A percentile compares a stretch with the other conserved stretches of the same genome.
phyloP scores from a whole-genome alignment of 2,797 vertebrate species.

The Trachurus trachurus region DNA sequence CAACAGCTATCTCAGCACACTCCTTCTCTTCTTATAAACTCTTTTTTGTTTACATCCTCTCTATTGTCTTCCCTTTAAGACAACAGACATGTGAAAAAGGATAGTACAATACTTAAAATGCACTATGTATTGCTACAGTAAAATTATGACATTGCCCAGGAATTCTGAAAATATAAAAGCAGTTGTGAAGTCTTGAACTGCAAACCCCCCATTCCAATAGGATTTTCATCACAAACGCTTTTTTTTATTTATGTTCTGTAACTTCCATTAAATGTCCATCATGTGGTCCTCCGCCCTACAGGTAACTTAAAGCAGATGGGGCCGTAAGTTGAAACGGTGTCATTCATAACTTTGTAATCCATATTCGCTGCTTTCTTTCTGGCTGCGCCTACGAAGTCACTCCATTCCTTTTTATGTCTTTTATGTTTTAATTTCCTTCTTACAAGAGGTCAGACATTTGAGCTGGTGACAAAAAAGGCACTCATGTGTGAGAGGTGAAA shows the following conservation, averaged over 20 bases:
- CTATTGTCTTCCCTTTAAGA: conserved; percentile 29
- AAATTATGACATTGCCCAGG: background rate
- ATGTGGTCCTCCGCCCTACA: conserved; percentile 30
- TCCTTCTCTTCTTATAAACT: conserved; percentile 33
- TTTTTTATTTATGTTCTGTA: conserved; percentile 40
- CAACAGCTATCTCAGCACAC: conserved; percentile 58
- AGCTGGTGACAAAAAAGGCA: conserved; percentile 27
- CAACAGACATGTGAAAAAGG: conserved; percentile 6
- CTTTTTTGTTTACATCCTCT: conserved; percentile 9
- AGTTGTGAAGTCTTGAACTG: background rate
- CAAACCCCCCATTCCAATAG: background rate
- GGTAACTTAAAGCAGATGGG: conserved; percentile 45
- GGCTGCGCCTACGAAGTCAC: conserved; percentile 20
- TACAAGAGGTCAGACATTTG: conserved; percentile 17
- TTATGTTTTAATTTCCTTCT: conserved; percentile 24
- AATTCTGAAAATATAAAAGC: background rate
- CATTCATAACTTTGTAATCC: conserved; percentile 21
- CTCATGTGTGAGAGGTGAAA: background rate
- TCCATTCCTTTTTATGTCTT: conserved; percentile 10
- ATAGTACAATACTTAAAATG: background rate
- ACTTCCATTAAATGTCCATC: conserved; percentile 31
- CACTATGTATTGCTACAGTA: background rate
- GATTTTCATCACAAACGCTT: conserved; percentile 17
- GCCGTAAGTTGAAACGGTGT: conserved; percentile 42
- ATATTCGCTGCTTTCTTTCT: conserved; percentile 27